Percentiles rank a stretch among this genome's conserved stretches.
Conservation (phyloP, 2,113 vertebrate genomes). For the Gallinago undulata region DNA sequence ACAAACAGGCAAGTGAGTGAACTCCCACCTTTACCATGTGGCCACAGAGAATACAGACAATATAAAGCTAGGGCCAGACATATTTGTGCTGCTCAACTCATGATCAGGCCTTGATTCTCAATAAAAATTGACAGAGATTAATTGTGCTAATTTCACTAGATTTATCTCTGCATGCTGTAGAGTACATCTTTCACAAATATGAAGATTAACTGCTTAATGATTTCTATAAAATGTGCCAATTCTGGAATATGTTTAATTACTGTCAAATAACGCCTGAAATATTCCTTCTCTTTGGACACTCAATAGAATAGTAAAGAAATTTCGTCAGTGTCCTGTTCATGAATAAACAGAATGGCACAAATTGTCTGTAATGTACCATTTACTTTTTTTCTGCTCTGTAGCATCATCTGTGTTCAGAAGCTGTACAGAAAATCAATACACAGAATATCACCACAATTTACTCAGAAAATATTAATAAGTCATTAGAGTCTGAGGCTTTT, state of each 20-base stretch:
- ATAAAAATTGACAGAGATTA: neutral
- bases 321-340: neutral
- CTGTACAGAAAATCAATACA: neutral
- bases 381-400: neutral
- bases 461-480: neutral
- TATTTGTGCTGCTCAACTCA: neutral
- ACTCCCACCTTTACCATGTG: accelerated
- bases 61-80: neutral
- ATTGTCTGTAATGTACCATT: neutral
- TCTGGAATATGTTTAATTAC: neutral
- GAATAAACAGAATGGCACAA: neutral
- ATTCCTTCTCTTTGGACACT: neutral
- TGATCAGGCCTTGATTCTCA: neutral
- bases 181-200: neutral
- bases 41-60: neutral
- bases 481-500: neutral
- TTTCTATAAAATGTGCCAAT: neutral
- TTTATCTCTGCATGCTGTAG: neutral
- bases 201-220: neutral
- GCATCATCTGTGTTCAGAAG: neutral
- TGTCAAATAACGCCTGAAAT: neutral
- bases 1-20: neutral
- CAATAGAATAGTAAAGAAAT: neutral
- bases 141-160: neutral
- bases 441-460: neutral